A percentile compares a stretch with the other conserved stretches of the same genome.
These are phyloP conservation scores for Atrichornis clamosus DNA, from an alignment of 2,113 vertebrate species.

Conservation along the genomic window DNA sequence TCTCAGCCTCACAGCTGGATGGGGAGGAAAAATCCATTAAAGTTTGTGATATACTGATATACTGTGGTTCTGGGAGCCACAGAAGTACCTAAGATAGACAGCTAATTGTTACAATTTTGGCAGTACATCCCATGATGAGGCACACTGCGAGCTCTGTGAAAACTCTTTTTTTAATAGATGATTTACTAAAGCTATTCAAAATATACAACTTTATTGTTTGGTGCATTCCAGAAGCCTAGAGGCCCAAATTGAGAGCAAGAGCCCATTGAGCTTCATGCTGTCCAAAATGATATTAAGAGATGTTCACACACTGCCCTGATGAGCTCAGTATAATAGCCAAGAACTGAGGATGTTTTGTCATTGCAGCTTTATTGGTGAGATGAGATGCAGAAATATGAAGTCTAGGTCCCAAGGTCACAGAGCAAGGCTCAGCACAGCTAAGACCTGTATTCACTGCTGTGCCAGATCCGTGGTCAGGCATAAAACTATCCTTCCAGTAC, in stretches of 20 bases:
- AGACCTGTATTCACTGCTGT: not conserved
- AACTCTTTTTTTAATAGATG: not conserved
- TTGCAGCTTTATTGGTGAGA: not conserved
- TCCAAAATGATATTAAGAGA: constrained; percentile 5
- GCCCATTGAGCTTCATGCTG: not conserved
- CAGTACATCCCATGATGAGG: not conserved
- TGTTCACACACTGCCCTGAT: not conserved
- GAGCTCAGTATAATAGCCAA: not conserved
- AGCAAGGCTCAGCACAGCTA: not conserved
- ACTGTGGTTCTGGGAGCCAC: constrained; percentile 23
- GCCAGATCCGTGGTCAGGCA: not conserved
- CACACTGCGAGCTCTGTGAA: not conserved
- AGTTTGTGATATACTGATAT: constrained; percentile 4
- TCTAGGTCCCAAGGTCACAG: not conserved
- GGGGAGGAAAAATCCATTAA: constrained; percentile 26
- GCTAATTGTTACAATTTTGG: constrained; percentile 53
- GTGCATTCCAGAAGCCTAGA: not conserved
- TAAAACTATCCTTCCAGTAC: not conserved
- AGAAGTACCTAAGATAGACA: constrained; percentile 42
- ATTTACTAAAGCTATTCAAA: constrained; percentile 41
- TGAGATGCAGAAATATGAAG: not conserved
- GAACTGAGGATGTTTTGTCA: not conserved
- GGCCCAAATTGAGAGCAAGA: not conserved
- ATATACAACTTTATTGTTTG: constrained; percentile 1
- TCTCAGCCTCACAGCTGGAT: not conserved